A percentile compares a stretch with the other conserved stretches of the same genome.
Conservation (phyloP, 2,797 vertebrate species). For the Gymnodraco acuticeps region DNA sequence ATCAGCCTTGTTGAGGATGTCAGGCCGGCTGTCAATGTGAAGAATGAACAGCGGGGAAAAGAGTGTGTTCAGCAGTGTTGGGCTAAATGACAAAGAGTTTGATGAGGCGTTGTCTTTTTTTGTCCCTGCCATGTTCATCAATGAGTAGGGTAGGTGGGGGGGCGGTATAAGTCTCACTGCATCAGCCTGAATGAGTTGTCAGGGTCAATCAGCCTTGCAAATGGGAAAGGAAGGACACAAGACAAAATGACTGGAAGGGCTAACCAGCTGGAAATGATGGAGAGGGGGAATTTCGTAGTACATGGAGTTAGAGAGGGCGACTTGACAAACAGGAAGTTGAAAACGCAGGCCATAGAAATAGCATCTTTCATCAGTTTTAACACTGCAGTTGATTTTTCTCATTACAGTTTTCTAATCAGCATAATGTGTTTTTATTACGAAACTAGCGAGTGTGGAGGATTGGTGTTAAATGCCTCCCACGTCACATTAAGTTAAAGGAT, state of each 20-base stretch:
- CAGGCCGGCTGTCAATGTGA: conserved; percentile 49
- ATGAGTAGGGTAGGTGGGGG: not conserved
- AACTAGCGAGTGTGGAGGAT: conserved; percentile 9
- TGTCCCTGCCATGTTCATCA: conserved; percentile 28
- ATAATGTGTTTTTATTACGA: conserved; percentile 34
- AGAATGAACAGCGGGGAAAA: conserved; percentile 44
- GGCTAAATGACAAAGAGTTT: conserved; percentile 55
- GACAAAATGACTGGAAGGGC: conserved; percentile 49
- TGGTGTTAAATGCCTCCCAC: conserved; percentile 47
- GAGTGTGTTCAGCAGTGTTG: conserved; percentile 51
- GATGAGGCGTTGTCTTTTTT: conserved; percentile 61
- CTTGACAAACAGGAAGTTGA: conserved; percentile 26
- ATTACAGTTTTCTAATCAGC: conserved; percentile 45
- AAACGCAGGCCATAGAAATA: not conserved
- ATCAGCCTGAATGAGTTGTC: conserved; percentile 70
- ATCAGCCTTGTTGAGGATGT: conserved; percentile 58
- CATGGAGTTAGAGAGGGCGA: conserved; percentile 33
- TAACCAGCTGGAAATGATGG: conserved; percentile 74
- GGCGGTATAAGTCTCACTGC: conserved; percentile 34
- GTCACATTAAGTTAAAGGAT: conserved; percentile 40
- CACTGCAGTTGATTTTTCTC: conserved; percentile 42
- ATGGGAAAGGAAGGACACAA: conserved; percentile 70
- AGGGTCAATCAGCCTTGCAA: conserved; percentile 74
- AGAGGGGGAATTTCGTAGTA: conserved; percentile 38
- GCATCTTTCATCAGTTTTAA: conserved; percentile 39